These are phyloP conservation scores for Hyppa rectilinea DNA, from an alignment of 2,888 invertebrate species.

Conservation along the genomic window DNA sequence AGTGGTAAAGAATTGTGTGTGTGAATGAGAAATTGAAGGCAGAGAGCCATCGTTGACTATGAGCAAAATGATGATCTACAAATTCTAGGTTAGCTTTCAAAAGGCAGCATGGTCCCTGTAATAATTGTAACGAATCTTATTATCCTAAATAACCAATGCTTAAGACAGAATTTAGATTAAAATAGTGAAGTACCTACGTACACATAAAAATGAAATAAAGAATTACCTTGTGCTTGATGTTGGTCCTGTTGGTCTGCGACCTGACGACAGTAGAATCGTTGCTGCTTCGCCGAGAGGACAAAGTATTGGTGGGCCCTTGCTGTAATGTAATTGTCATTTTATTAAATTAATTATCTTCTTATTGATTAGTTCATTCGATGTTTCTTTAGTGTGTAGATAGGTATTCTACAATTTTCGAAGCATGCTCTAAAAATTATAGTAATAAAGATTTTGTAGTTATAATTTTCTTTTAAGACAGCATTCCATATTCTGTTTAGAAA, in stretches of 20 bases:
- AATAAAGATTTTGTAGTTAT: background rate
- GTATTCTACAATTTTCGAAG: slow-evolving; percentile 21
- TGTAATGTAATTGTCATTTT: slow-evolving; percentile 75
- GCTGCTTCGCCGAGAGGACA: slow-evolving; percentile 95
- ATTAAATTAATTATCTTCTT: background rate
- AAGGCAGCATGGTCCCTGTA: background rate
- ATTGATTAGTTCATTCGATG: background rate
- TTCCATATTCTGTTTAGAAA: background rate
- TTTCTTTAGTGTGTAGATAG: background rate
- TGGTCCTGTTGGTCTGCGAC: slow-evolving; percentile 86
- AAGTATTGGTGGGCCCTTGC: slow-evolving; percentile 93
- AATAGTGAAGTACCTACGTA: background rate
- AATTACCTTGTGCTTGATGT: slow-evolving; percentile 89
- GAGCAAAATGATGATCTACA: background rate
- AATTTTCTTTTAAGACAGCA: slow-evolving; percentile 11
- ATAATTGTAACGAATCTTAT: background rate
- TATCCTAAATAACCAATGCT: background rate
- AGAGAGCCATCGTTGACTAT: background rate
- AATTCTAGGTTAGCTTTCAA: background rate
- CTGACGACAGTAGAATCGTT: slow-evolving; percentile 94
- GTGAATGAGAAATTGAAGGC: background rate
- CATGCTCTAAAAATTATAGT: slow-evolving; percentile 39
- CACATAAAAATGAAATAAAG: no score
- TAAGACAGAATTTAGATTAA: background rate
- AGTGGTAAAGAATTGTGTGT: background rate